Conservation (phyloP, 2,113 vertebrate species). For the Scatophagus argus region DNA sequence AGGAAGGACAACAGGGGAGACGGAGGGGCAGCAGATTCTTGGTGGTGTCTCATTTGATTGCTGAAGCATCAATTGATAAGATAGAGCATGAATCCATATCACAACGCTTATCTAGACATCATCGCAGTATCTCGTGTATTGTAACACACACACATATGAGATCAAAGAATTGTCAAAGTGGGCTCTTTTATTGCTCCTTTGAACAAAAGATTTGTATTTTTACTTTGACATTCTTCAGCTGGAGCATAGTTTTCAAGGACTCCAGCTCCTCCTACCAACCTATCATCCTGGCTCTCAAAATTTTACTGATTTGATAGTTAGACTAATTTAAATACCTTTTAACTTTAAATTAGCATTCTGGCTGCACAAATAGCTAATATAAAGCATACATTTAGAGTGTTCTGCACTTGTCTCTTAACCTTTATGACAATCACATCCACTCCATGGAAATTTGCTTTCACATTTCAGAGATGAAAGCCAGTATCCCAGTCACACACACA, state of each 20-base stretch:
- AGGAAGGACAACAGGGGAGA: constrained; percentile 64
- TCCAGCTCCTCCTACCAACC: background rate
- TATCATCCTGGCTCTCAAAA: background rate
- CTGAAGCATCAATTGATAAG: constrained; percentile 81
- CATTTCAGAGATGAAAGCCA: constrained; percentile 37
- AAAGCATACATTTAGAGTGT: background rate
- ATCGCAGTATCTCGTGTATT: constrained; percentile 69
- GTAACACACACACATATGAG: constrained; percentile 60
- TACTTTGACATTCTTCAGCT: constrained; percentile 48
- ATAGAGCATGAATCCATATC: constrained; percentile 57
- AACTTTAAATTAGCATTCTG: background rate
- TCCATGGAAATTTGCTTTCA: background rate
- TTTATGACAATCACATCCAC: background rate
- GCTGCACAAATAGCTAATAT: background rate
- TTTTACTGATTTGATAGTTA: background rate
- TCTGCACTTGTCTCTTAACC: background rate
- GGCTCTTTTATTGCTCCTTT: constrained; percentile 54
- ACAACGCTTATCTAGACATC: constrained; percentile 70
- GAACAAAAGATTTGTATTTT: constrained; percentile 43
- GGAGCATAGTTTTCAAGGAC: constrained; percentile 15
- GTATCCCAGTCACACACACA: constrained; percentile 14
- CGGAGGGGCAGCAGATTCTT: constrained; percentile 65
- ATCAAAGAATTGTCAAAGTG: constrained; percentile 75
- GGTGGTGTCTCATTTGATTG: constrained; percentile 66
- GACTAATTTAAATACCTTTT: background rate